Conservation (phyloP, 2,113 vertebrate genomes). For the Dendropsophus ebraccatus region DNA sequence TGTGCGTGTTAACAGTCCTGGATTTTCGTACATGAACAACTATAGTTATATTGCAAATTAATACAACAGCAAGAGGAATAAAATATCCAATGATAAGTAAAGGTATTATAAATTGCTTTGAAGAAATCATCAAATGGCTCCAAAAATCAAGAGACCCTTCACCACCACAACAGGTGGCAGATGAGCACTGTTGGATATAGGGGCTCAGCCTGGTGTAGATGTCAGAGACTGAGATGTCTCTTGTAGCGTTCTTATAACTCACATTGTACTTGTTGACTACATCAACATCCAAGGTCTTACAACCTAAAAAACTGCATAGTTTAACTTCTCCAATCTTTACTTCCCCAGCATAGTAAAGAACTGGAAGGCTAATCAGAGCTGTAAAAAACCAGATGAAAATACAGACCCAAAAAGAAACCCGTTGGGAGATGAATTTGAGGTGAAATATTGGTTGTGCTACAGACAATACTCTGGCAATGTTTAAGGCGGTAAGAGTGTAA, state of each 20-base stretch:
- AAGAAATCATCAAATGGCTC: neutral
- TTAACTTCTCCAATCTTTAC: neutral
- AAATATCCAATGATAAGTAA: slow-evolving; percentile 12
- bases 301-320: neutral
- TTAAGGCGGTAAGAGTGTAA: slow-evolving; percentile 30
- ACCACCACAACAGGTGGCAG: neutral
- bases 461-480: slow-evolving; percentile 15
- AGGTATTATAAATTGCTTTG: neutral
- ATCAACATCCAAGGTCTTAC: too few relatives aligned
- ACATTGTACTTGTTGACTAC: neutral
- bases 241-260: neutral
- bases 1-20: neutral
- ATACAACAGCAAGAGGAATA: neutral
- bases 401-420: neutral
- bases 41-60: slow-evolving; percentile 15
- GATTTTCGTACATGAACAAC: neutral
- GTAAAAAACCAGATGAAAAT: neutral
- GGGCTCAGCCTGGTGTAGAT: neutral
- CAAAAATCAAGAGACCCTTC: neutral
- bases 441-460: slow-evolving; percentile 37
- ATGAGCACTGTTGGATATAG: neutral
- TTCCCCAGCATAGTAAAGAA: neutral
- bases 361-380: neutral
- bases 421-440: neutral
- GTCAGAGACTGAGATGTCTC: neutral